Evolutionary conservation across 2,888 invertebrate species (phyloP).

Genomic region (Eumerus sabulonum): DNA sequence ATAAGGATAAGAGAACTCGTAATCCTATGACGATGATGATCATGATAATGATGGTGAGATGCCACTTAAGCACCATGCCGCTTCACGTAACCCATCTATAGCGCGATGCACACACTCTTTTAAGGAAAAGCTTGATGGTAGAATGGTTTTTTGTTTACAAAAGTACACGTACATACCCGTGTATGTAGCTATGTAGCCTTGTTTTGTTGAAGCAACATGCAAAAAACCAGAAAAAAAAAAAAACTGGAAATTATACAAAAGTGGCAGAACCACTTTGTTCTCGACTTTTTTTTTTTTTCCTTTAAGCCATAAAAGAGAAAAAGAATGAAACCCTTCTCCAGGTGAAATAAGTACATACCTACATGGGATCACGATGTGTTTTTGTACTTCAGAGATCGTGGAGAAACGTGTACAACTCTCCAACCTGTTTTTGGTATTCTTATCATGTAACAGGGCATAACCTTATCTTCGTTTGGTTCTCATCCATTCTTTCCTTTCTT

Average conservation of each 20-base stretch:
- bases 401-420: slow-evolving; percentile 61
- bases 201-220: slow-evolving; percentile 58
- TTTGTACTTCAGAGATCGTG: slow-evolving; percentile 48
- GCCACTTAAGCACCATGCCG: slow-evolving; percentile 61
- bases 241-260: slow-evolving; percentile 58
- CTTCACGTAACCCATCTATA: slow-evolving; percentile 52
- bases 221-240: slow-evolving; percentile 46
- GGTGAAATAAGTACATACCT: slow-evolving; percentile 1
- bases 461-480: slow-evolving; percentile 45
- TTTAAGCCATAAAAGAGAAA: no score
- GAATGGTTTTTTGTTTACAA: slow-evolving; percentile 32
- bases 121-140: slow-evolving; percentile 35
- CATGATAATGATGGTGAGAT: slow-evolving; percentile 47
- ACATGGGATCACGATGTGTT: slow-evolving; percentile 38
- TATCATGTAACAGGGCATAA: slow-evolving; percentile 65
- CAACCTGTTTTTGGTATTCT: slow-evolving; percentile 67
- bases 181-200: slow-evolving; percentile 20
- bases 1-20: slow-evolving; percentile 33
- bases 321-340: slow-evolving; percentile 42
- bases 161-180: neutral
- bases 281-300: no score
- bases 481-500: slow-evolving; percentile 11
- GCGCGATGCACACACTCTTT: slow-evolving; percentile 45
- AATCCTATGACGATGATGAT: slow-evolving; percentile 20
- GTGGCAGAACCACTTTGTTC: slow-evolving; percentile 62